Conservation (phyloP, 2,797 vertebrate genomes). For the Jordanella pulchra region DNA sequence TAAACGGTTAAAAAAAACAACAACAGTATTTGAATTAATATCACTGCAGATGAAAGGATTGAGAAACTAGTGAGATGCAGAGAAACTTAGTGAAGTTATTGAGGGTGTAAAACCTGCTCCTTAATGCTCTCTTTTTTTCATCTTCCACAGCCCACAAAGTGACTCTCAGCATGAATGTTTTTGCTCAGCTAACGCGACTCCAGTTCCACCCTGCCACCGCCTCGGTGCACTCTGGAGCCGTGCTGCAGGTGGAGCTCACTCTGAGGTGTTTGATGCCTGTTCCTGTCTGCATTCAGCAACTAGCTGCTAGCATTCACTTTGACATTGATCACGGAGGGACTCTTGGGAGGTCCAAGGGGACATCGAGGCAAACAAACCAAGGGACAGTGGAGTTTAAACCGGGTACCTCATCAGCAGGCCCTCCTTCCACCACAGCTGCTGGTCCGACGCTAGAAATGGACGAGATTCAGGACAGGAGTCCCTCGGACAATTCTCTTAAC, state of each 20-base stretch:
- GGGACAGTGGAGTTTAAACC: slow-evolving; percentile 83
- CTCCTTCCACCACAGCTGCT: slow-evolving; percentile 51
- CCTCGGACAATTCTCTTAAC: slow-evolving; percentile 87
- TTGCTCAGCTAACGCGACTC: slow-evolving; percentile 86
- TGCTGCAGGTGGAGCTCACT: slow-evolving; percentile 85
- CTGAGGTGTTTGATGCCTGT: slow-evolving; percentile 90
- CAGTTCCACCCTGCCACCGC: slow-evolving; percentile 86
- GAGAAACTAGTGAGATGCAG: not conserved
- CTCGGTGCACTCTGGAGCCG: slow-evolving; percentile 89
- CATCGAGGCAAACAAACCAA: slow-evolving; percentile 79
- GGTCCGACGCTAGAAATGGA: slow-evolving; percentile 81
- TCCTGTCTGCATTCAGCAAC: slow-evolving; percentile 85
- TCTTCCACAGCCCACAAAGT: slow-evolving; percentile 78
- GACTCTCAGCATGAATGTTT: slow-evolving; percentile 86
- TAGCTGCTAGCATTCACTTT: slow-evolving; percentile 87
- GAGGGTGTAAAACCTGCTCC: not conserved
- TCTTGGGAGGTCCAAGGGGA: slow-evolving; percentile 80
- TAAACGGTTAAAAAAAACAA: not conserved
- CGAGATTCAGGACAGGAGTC: slow-evolving; percentile 90
- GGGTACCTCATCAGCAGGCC: slow-evolving; percentile 61
- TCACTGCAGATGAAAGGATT: not conserved
- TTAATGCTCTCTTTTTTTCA: not conserved
- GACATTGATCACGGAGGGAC: slow-evolving; percentile 86
- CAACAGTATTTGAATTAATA: not conserved
- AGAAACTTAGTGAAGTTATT: not conserved